Base-by-base conservation (phyloP, 1,140 invertebrate genomes). In the Drosophila nasuta region DNA sequence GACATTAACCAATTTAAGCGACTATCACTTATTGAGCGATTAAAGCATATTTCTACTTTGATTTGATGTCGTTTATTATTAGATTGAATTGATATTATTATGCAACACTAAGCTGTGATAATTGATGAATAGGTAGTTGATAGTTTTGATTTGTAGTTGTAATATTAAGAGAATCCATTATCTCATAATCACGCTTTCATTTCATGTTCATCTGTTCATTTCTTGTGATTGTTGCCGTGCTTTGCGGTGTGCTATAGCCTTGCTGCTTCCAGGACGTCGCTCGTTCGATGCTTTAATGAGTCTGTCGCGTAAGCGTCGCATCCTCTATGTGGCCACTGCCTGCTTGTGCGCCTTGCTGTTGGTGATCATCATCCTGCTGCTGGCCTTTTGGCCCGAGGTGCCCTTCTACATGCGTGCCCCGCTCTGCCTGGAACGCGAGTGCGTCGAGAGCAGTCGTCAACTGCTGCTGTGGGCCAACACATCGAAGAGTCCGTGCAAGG, bases 351-450 rank as follows among this genome's bases (percentile, higher is more conserved):
- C 89, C 62, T 43, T 92, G 43, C 77, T 92, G 10, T 64, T 92
- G 62, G 75, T 92, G 28, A 92, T 91, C 49, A 89, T 92, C 52
- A 81, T 91, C 28, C 65, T 92, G 75, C 64, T 92, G 82, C 54
- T 91, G 20, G 91, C 91, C 6, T 92, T 92, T 46, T 92, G 91
- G 91, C 91, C 91, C 0, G 90, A 92, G 57, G 91, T 92, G 66
- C 91, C 91, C 7, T 91, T 90, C 59, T 81, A 92, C 35, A 62
- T 92, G 57, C 81, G 86, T n/a, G 88, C 90, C 0, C 85, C 91
- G 11, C 70, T 92, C 15, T 92, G 91, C 67, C 59, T 92, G 56
- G 82, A 92, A 8, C 90, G 82, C 41, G 91, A 92, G 71, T 92
- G 91, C 58, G 85, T 92, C 46, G 79, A 91, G 58, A 86, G 88